Conservation (phyloP, 2,888 invertebrate genomes). For the Hypomecis punctinalis region DNA sequence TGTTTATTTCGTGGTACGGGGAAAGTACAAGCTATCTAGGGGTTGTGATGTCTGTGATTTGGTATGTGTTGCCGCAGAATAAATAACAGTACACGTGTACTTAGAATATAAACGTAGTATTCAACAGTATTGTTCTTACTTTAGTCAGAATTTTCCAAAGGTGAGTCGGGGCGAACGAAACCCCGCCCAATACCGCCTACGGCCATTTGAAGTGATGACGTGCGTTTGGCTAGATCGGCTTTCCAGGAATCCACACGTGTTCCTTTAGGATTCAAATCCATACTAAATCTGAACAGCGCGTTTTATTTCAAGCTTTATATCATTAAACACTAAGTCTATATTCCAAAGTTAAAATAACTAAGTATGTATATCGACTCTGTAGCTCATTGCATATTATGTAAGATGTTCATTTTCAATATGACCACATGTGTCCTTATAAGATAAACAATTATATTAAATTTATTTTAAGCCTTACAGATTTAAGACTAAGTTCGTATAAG, state of each 20-base stretch:
- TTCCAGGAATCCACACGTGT: slow-evolving; percentile 23
- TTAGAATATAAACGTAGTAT: background rate
- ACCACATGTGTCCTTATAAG: background rate
- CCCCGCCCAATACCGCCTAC: slow-evolving; percentile 29
- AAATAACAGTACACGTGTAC: background rate
- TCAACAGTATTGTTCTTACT: background rate
- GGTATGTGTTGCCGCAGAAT: too few relatives aligned
- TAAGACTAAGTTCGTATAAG: background rate
- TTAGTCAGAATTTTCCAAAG: background rate
- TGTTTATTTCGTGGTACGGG: too few relatives aligned
- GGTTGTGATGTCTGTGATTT: too few relatives aligned
- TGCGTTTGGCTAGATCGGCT: slow-evolving; percentile 6
- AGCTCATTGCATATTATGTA: too few relatives aligned
- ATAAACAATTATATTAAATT: background rate
- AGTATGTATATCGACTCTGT: too few relatives aligned
- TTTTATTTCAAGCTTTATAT: slow-evolving; percentile 8
- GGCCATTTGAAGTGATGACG: slow-evolving; percentile 25
- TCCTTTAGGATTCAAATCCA: slow-evolving; percentile 14
- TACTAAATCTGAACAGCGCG: background rate
- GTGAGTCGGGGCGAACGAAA: slow-evolving; percentile 12
- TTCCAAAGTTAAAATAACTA: background rate
- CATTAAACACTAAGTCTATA: background rate
- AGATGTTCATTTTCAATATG: too few relatives aligned
- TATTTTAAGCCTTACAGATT: background rate
- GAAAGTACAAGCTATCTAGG: too few relatives aligned